phyloP scores from a whole-genome alignment of 2,113 vertebrate genomes.

The Pagrus major region DNA sequence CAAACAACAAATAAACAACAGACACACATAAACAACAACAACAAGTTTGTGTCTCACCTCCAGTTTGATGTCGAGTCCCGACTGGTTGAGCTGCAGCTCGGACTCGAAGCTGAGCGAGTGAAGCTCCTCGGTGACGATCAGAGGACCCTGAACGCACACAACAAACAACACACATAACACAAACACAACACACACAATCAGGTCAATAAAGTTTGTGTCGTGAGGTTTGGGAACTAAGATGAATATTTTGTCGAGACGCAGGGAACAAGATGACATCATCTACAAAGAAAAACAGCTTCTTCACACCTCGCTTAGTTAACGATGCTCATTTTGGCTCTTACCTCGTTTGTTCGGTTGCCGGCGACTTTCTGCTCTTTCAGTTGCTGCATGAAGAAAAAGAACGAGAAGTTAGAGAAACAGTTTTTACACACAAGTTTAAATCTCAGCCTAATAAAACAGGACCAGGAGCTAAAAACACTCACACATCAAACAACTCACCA shows the following conservation, averaged over 20 bases:
- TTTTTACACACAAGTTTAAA: background rate
- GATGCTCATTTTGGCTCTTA: no score
- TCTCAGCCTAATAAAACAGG: background rate
- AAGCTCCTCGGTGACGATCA: slow-evolving; percentile 98
- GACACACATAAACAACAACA: background rate
- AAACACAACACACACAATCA: background rate
- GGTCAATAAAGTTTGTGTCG: no score
- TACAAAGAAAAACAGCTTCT: no score
- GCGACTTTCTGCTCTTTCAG: slow-evolving; percentile 96
- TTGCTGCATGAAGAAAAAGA: slow-evolving; percentile 86
- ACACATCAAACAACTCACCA: no score
- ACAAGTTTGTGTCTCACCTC: slow-evolving; percentile 83
- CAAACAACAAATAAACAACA: no score
- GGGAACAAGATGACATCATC: no score
- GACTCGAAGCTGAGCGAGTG: slow-evolving; percentile 97
- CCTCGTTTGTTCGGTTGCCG: slow-evolving; percentile 94
- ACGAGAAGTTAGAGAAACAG: background rate
- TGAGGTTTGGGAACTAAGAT: no score
- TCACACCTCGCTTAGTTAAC: no score
- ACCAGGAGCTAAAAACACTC: no score
- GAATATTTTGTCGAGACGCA: no score
- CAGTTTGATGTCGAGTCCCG: slow-evolving; percentile 89
- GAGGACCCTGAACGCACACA: slow-evolving; percentile 87
- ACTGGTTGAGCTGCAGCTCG: slow-evolving; percentile 91
- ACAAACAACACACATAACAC: background rate